phyloP scores from a whole-genome alignment of 2,888 invertebrate genomes.

The Cyclophora albipunctata region DNA sequence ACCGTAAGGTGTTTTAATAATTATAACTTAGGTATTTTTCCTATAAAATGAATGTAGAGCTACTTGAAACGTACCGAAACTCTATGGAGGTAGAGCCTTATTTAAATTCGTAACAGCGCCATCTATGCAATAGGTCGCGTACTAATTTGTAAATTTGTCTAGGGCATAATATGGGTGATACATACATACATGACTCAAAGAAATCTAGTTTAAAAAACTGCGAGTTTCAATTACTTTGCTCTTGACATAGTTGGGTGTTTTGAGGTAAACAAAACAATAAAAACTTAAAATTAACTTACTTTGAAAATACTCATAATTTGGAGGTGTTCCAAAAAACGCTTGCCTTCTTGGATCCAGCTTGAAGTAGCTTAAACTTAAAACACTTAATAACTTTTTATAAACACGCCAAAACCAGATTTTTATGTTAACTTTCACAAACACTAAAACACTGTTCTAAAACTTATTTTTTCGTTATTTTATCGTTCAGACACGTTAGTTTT shows the following conservation, averaged over 20 bases:
- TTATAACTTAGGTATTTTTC: no score
- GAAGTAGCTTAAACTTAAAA: constrained; percentile 4
- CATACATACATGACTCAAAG: no score
- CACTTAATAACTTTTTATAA: neutral
- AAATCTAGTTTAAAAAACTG: no score
- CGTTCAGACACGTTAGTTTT: constrained; percentile 20
- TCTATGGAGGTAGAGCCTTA: no score
- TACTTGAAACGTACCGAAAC: no score
- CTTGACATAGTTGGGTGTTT: constrained; percentile 27
- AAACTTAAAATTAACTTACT: constrained; percentile 27
- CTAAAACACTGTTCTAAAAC: constrained; percentile 22
- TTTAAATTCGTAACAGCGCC: constrained; percentile 22
- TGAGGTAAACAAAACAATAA: constrained; percentile 21
- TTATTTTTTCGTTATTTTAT: constrained; percentile 10
- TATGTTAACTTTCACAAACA: constrained; percentile 12
- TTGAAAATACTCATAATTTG: constrained; percentile 22
- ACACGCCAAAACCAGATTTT: constrained; percentile 8
- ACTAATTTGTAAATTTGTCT: constrained; percentile 8
- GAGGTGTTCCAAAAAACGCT: constrained; percentile 41
- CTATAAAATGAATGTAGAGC: no score
- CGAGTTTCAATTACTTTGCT: constrained; percentile 3
- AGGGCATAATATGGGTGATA: no score
- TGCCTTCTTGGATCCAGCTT: constrained; percentile 53
- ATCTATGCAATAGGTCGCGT: constrained; percentile 34
- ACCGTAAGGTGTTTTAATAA: no score